Evolutionary conservation across 2,888 invertebrate genomes (phyloP).

Genomic region (Epinotia nisella): DNA sequence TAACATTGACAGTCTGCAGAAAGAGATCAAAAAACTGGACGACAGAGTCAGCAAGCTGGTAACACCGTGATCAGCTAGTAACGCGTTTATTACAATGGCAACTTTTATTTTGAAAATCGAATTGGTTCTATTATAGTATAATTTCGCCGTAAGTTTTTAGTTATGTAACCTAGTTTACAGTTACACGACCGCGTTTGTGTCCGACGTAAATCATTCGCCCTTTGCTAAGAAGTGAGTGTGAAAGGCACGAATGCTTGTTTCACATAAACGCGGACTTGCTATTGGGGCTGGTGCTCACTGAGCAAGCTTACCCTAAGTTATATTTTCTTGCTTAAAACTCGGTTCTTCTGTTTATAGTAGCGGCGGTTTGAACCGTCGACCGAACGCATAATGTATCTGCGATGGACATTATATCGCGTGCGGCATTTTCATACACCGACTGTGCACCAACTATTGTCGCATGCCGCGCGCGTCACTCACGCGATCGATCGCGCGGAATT

Average conservation of each 20-base stretch:
- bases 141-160: background rate
- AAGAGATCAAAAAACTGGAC: conserved; percentile 90
- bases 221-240: too few relatives aligned
- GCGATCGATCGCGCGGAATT: too few relatives aligned
- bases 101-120: conserved; percentile 12
- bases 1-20: conserved; percentile 91
- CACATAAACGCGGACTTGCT: too few relatives aligned
- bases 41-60: conserved; percentile 87
- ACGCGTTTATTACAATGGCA: conserved; percentile 28
- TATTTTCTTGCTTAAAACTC: background rate
- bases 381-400: background rate
- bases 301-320: background rate
- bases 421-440: too few relatives aligned
- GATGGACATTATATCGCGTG: too few relatives aligned
- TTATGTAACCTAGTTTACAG: background rate
- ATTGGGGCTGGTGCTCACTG: background rate
- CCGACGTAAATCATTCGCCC: background rate
- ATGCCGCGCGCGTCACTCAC: too few relatives aligned
- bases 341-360: background rate
- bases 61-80: conserved; percentile 63
- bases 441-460: too few relatives aligned
- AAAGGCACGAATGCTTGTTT: too few relatives aligned
- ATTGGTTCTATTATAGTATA: background rate
- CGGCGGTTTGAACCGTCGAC: background rate
- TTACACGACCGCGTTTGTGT: background rate